Percentiles rank a stretch among this genome's conserved stretches.
Evolutionary conservation across 2,888 invertebrate species (phyloP).

Genomic region (Sphinx pinastri): DNA sequence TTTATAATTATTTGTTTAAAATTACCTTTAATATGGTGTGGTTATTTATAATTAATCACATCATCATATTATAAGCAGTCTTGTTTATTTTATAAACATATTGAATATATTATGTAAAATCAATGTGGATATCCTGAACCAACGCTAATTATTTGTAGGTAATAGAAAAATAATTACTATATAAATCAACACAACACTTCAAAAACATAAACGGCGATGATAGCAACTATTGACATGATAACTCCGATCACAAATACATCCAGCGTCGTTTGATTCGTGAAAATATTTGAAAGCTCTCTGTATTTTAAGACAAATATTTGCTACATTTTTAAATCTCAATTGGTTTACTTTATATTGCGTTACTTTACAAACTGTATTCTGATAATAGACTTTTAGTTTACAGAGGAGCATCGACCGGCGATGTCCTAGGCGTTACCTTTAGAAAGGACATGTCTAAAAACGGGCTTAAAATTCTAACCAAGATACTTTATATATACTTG

Average conservation of each 20-base stretch:
- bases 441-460: too few species aligned
- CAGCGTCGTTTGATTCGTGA: not conserved
- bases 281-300: not conserved
- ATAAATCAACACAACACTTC: not conserved
- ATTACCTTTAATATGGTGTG: too few species aligned
- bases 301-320: not conserved
- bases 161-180: too few species aligned
- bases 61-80: too few species aligned
- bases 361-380: not conserved
- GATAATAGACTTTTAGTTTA: too few species aligned
- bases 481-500: too few species aligned
- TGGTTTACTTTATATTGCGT: not conserved
- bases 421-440: not conserved
- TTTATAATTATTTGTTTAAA: too few species aligned
- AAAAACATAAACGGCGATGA: not conserved
- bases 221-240: not conserved
- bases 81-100: too few species aligned
- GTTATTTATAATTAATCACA: too few species aligned
- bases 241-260: not conserved
- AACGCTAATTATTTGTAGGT: not conserved
- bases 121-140: too few species aligned
- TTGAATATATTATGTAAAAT: too few species aligned
- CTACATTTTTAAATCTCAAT: not conserved
- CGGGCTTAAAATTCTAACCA: too few species aligned
- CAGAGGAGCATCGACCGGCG: not conserved